Evolutionary conservation across 2,113 vertebrate genomes (phyloP).

Genomic region (Xerus inauris): DNA sequence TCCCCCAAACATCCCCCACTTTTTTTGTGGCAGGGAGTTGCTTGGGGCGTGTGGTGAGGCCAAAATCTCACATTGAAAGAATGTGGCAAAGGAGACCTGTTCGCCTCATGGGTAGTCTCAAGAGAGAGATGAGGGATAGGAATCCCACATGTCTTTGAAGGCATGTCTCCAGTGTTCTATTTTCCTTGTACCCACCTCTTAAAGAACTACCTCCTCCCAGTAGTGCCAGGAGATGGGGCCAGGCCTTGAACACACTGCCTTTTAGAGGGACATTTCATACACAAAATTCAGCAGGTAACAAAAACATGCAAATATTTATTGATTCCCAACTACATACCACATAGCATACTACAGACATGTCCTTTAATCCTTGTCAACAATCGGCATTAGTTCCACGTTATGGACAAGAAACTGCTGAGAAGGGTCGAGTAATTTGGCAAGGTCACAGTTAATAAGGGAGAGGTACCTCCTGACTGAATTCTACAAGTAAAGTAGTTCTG

Average conservation of each 20-base stretch:
- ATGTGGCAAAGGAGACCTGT: neutral
- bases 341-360: neutral
- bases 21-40: too few species aligned
- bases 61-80: neutral
- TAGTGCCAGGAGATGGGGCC: neutral
- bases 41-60: neutral
- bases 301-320: constrained; percentile 27
- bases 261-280: neutral
- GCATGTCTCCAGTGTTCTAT: neutral
- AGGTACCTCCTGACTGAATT: neutral
- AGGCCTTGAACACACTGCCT: neutral
- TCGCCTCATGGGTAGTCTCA: neutral
- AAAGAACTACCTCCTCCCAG: neutral
- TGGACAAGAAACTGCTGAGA: neutral
- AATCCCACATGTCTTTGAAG: neutral
- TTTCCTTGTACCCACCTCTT: neutral
- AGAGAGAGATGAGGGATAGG: neutral
- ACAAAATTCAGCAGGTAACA: neutral
- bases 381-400: neutral
- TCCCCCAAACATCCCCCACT: too few species aligned
- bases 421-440: neutral
- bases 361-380: neutral
- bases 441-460: neutral
- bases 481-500: neutral
- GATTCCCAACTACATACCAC: neutral